Base-by-base conservation (phyloP, 2,113 vertebrate genomes). In the Apteryx mantelli region DNA sequence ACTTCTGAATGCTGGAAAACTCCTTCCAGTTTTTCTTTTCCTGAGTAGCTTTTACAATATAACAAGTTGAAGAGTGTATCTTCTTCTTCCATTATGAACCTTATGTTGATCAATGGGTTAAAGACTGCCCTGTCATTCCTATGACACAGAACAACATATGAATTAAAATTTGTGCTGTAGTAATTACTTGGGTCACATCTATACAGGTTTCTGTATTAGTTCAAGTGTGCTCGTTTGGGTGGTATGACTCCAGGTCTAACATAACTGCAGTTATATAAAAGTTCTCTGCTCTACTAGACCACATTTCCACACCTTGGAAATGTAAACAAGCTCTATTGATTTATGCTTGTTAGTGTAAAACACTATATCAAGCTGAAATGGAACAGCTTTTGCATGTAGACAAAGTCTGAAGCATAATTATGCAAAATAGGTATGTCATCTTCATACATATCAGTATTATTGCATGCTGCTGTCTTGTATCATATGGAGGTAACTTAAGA, bases 391-490 rank as follows among this genome's bases (percentile, higher is more conserved):
- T 65, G 36, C 63, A 38, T 32, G 52, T 30, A 52, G 71, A 75
- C 85, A 94, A 92, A 95, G 81, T 85, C 87, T 83, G 46, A 78
- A 64, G 79, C 91, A 75, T 46, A 80, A 58, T 36, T 89, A 83
- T 55, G 70, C 40, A 80, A 82, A 80, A 87, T 44, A 92, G 44
- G 34, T 76, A 50, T 76, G 87, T n/a, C 42, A 38, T 70, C 93
- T 52, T 42, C 22, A 36, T 68, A 77, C 58, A 91, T 94, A 91
- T 25, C 82, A 61, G 8, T 89, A 76, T 85, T 87, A 55, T 93
- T 81, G 55, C 74, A 46, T 58, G 28, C 82, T 86, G 25, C 76
- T 88, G 64, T 28, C 19, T 18, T 42, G 19, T 86, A 75, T 88
- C 73, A 81, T 38, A 78, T 22, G 68, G 58, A 70, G 55, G 70